Percentiles rank a stretch among this genome's conserved stretches.
phyloP scores from a whole-genome alignment of 2,888 invertebrate species.

The Synergus umbraculus region DNA sequence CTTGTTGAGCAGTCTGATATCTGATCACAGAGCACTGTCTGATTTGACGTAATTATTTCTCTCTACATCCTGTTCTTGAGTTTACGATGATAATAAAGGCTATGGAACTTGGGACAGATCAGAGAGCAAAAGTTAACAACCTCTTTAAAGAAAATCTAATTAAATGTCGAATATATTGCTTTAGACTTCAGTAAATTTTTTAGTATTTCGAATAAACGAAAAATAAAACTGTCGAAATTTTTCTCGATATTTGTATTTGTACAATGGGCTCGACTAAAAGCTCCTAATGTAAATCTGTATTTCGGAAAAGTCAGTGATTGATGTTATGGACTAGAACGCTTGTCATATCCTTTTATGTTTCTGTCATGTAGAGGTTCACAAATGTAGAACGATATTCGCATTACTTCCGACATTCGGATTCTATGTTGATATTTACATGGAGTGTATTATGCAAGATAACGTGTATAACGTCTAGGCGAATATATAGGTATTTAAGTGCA shows the following conservation, averaged over 20 bases:
- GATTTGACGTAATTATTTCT: conserved; percentile 25
- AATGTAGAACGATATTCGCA: conserved; percentile 18
- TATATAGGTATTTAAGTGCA: neutral
- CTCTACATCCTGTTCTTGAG: conserved; percentile 3
- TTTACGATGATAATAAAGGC: conserved; percentile 17
- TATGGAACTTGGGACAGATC: neutral
- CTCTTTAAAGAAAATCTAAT: neutral
- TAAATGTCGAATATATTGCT: neutral
- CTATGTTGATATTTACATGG: conserved; percentile 20
- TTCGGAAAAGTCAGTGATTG: conserved; percentile 14
- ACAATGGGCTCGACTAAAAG: neutral
- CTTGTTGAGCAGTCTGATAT: conserved; percentile 4
- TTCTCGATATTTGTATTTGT: neutral
- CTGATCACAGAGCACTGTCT: conserved; percentile 33
- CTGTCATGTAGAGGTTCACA: neutral
- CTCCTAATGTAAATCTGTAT: neutral
- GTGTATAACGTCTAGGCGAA: neutral
- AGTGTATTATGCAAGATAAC: conserved; percentile 10
- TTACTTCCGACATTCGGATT: conserved; percentile 13
- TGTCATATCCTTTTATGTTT: conserved; percentile 3
- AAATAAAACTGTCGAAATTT: neutral
- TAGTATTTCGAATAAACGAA: too few species aligned
- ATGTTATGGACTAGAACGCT: neutral
- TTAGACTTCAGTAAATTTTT: neutral
- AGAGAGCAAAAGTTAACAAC: neutral